A percentile compares a stretch with the other conserved stretches of the same genome.
phyloP scores from a whole-genome alignment of 2,113 vertebrate species.

The Eublepharis macularius region DNA sequence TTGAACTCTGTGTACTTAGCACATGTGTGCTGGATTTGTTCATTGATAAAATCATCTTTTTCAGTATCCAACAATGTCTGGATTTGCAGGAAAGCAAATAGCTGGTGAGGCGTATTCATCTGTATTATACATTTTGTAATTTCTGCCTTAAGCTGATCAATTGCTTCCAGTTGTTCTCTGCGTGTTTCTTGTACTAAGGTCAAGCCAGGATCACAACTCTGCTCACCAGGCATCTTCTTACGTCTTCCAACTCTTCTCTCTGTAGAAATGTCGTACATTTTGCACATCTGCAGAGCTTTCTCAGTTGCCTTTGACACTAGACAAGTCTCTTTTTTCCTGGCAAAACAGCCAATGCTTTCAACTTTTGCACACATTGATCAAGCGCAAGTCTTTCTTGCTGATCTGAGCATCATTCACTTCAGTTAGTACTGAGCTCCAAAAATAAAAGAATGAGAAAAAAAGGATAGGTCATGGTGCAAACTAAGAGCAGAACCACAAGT shows the following conservation, averaged over 20 bases:
- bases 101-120: background rate
- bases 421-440: too few relatives aligned
- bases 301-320: too few relatives aligned
- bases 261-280: background rate
- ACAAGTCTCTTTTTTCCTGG: too few relatives aligned
- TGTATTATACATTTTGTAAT: background rate
- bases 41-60: background rate
- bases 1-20: too few relatives aligned
- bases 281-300: background rate
- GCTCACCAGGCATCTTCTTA: background rate
- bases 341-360: too few relatives aligned
- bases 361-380: too few relatives aligned
- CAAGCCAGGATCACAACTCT: background rate
- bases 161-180: background rate
- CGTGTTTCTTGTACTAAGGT: background rate
- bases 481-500: too few relatives aligned
- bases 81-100: background rate
- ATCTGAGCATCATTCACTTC: too few relatives aligned
- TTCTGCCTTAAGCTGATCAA: background rate
- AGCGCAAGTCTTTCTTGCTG: too few relatives aligned
- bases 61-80: background rate
- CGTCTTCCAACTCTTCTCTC: background rate
- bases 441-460: too few relatives aligned
- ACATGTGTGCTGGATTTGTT: background rate
- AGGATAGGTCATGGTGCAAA: too few relatives aligned